These are phyloP conservation scores for Eriosoma lanigerum DNA, from an alignment of 1,140 invertebrate species.

Conservation along the genomic window DNA sequence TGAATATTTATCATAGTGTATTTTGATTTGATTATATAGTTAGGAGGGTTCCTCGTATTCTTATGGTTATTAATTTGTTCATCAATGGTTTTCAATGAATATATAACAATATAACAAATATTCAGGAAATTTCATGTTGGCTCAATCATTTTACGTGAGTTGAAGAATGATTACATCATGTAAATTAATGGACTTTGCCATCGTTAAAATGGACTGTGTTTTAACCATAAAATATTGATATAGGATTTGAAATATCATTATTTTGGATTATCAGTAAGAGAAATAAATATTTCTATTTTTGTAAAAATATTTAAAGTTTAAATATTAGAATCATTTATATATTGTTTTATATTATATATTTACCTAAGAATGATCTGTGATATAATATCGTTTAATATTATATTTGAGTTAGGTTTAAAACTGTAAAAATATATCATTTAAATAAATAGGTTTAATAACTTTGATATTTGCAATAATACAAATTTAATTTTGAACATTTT, in stretches of 20 bases:
- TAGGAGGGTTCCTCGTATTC: slow-evolving; percentile 19
- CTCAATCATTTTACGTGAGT: not conserved
- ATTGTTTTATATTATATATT: not conserved
- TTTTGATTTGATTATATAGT: not conserved
- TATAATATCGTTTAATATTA: not conserved
- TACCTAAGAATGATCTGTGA: not conserved
- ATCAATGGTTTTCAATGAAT: slow-evolving; percentile 43
- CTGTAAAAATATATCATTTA: not conserved
- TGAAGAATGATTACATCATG: not conserved
- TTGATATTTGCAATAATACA: too few species aligned
- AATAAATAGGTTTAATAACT: too few species aligned
- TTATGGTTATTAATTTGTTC: slow-evolving; percentile 41
- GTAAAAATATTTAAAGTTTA: not conserved
- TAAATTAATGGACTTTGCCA: not conserved
- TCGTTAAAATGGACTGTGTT: not conserved
- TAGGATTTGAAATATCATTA: not conserved
- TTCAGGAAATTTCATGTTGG: not conserved
- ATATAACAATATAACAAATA: slow-evolving; percentile 4
- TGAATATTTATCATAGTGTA: too few species aligned
- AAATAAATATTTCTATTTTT: not conserved
- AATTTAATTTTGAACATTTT: too few species aligned
- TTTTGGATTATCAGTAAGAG: not conserved
- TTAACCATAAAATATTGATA: not conserved
- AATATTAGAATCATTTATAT: not conserved
- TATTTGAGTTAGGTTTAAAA: not conserved